A percentile compares a stretch with the other conserved stretches of the same genome.
These are phyloP conservation scores for Copsychus sechellarum DNA, from an alignment of 2,113 vertebrate species.

Conservation along the genomic window DNA sequence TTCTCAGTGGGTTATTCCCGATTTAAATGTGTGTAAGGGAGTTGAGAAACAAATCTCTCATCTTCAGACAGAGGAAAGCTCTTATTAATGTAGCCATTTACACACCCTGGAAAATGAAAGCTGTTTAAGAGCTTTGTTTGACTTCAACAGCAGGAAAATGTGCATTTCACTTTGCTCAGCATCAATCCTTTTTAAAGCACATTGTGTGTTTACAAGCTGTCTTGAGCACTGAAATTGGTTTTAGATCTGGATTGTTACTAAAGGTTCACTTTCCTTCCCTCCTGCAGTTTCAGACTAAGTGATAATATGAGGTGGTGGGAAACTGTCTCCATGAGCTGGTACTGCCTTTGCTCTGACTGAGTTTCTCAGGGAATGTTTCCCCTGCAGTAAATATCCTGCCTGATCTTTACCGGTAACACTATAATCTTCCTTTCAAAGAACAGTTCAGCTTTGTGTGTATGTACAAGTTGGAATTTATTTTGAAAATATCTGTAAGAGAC, in stretches of 20 bases:
- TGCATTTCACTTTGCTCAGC: constrained; percentile 28
- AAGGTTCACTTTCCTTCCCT: constrained; percentile 40
- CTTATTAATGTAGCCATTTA: background rate
- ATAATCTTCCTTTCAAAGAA: constrained; percentile 54
- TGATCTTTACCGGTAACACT: constrained; percentile 43
- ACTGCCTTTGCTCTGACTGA: constrained; percentile 12
- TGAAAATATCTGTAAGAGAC: constrained; percentile 9
- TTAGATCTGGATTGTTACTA: constrained; percentile 29
- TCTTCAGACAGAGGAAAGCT: background rate
- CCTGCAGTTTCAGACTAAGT: constrained; percentile 13
- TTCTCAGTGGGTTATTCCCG: constrained; percentile 4
- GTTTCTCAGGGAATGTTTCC: constrained; percentile 31
- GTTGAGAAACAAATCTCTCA: background rate
- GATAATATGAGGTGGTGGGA: constrained; percentile 1
- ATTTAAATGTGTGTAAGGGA: background rate
- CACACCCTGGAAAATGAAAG: background rate
- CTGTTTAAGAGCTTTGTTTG: constrained; percentile 29
- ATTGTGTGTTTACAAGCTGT: constrained; percentile 50
- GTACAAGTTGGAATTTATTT: constrained; percentile 43
- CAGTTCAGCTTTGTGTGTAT: constrained; percentile 12
- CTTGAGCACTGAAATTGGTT: constrained; percentile 40
- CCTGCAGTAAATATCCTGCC: background rate
- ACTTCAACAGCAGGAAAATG: constrained; percentile 28
- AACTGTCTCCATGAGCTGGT: constrained; percentile 3
- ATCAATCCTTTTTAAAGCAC: constrained; percentile 32